Evolutionary conservation across 2,888 invertebrate species (phyloP).

Genomic region (Drosophila colorata): DNA sequence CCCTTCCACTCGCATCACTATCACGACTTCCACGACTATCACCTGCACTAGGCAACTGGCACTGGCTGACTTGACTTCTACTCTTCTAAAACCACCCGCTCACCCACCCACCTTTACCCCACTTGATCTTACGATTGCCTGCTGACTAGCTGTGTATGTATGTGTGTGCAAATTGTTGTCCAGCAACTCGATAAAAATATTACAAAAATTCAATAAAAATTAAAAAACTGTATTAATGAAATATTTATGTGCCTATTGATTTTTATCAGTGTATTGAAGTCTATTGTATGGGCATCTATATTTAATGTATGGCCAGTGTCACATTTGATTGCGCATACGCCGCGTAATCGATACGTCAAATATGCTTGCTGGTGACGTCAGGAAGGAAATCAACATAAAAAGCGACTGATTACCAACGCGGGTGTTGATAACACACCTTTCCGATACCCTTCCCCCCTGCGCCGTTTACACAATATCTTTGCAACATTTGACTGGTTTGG

Average conservation of each 20-base stretch:
- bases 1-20: conserved; percentile 77
- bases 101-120: conserved; percentile 1
- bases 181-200: conserved; percentile 28
- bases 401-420: conserved; percentile 6
- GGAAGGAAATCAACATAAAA: conserved; percentile 8
- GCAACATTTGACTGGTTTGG: conserved; percentile 21
- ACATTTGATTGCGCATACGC: conserved; percentile 46
- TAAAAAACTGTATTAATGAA: neutral
- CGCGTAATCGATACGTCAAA: conserved; percentile 40
- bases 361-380: conserved; percentile 38
- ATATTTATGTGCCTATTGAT: neutral
- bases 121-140: conserved; percentile 24
- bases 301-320: neutral
- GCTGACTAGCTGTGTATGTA: conserved; percentile 54
- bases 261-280: neutral
- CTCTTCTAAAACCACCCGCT: conserved; percentile 4
- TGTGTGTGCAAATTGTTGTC: conserved; percentile 51
- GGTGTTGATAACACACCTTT: too few species aligned
- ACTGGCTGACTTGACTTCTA: neutral
- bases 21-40: conserved; percentile 71
- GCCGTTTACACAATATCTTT: conserved; percentile 13
- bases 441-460: too few species aligned
- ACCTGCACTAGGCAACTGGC: conserved; percentile 58
- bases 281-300: too few species aligned
- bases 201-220: conserved; percentile 28